Evolutionary conservation across 2,888 invertebrate species (phyloP).

Genomic region (Morinoia aosen): DNA sequence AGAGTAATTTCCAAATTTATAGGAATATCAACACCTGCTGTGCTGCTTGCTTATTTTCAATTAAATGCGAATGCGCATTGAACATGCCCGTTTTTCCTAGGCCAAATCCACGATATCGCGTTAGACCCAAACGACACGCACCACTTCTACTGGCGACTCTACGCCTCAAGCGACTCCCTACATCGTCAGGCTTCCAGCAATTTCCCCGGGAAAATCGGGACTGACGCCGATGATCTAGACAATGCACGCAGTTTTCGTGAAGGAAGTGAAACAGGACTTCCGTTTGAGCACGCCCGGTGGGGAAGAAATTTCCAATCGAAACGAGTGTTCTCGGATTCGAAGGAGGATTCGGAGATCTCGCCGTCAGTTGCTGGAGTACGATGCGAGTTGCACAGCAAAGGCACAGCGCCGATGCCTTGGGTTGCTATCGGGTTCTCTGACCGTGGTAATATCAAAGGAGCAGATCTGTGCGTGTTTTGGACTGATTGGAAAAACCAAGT

Average conservation of each 20-base stretch:
- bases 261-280: not conserved
- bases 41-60: not conserved
- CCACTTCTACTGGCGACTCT: slow-evolving; percentile 61
- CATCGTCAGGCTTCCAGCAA: not conserved
- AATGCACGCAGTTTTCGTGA: not conserved
- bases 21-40: not conserved
- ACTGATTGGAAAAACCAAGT: slow-evolving; percentile 78
- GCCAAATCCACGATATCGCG: slow-evolving; percentile 58
- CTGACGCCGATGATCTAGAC: not conserved
- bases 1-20: not conserved
- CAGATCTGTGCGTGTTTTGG: slow-evolving; percentile 88
- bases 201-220: not conserved
- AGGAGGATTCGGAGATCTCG: not conserved
- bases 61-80: not conserved
- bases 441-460: slow-evolving; percentile 80
- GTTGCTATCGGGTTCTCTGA: slow-evolving; percentile 90
- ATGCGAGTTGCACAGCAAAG: slow-evolving; percentile 61
- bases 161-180: not conserved
- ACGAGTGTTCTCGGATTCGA: not conserved
- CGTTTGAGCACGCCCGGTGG: not conserved
- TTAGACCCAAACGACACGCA: slow-evolving; percentile 63
- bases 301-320: not conserved
- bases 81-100: slow-evolving; percentile 6
- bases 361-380: not conserved
- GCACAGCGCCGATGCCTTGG: slow-evolving; percentile 74